Conservation (phyloP, 1,140 invertebrate species). For the Macrosteles quadrilineatus region DNA sequence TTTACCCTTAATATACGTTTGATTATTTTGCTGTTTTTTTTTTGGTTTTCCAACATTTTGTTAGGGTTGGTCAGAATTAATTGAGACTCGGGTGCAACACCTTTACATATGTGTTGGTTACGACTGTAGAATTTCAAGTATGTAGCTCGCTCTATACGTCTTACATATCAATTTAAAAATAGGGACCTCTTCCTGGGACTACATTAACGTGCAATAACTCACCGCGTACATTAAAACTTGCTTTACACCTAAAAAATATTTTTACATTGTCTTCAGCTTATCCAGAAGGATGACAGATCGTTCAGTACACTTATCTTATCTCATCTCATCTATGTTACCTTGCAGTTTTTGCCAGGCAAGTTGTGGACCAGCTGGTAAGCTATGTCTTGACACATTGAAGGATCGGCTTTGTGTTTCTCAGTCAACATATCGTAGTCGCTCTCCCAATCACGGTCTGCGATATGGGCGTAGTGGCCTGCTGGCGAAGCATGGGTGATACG, state of each 20-base stretch:
- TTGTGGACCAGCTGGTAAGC: slow-evolving; percentile 53
- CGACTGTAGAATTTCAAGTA: no score
- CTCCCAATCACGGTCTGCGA: slow-evolving; percentile 53
- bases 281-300: background rate
- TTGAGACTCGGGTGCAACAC: no score
- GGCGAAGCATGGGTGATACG: slow-evolving; percentile 63
- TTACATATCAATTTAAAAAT: no score
- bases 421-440: slow-evolving; percentile 47
- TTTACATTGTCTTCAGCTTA: background rate
- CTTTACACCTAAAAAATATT: background rate
- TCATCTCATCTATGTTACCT: slow-evolving; percentile 48
- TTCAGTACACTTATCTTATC: background rate
- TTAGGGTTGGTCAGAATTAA: no score
- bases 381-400: slow-evolving; percentile 51
- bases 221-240: no score
- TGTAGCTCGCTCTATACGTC: no score
- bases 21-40: no score
- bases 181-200: no score
- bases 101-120: no score
- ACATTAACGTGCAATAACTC: no score
- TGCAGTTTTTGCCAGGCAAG: slow-evolving; percentile 52
- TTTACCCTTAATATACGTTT: no score
- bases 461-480: slow-evolving; percentile 58
- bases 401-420: slow-evolving; percentile 28
- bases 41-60: no score